Conservation (phyloP, 2,113 vertebrate genomes). For the Rhinoderma darwinii region DNA sequence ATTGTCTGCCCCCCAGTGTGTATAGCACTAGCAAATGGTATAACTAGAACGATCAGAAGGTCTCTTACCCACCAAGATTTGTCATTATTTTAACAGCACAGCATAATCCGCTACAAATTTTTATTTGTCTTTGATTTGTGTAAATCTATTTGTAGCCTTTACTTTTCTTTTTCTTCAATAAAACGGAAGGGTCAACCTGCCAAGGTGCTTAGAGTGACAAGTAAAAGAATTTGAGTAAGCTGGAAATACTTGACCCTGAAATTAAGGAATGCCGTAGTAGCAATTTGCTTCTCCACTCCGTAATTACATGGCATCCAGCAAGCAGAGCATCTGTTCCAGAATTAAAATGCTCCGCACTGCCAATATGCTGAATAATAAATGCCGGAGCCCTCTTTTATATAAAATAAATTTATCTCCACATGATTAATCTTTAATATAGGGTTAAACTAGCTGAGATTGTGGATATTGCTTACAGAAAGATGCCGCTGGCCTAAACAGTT, state of each 20-base stretch:
- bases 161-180: conserved; percentile 6
- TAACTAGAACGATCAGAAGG: background rate
- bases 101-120: background rate
- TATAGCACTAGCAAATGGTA: background rate
- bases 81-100: background rate
- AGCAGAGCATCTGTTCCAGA: conserved; percentile 63
- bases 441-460: conserved; percentile 17
- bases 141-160: background rate
- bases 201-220: conserved; percentile 31
- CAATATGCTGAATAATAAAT: conserved; percentile 59
- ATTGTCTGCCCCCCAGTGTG: background rate
- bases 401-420: conserved; percentile 37
- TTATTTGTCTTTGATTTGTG: conserved; percentile 35
- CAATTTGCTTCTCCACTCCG: conserved; percentile 61
- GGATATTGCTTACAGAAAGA: background rate
- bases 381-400: conserved; percentile 23
- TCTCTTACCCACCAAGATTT: background rate
- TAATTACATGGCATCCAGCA: conserved; percentile 60
- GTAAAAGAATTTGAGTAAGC: conserved; percentile 52
- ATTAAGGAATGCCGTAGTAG: conserved; percentile 47
- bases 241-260: conserved; percentile 62
- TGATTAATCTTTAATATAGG: conserved; percentile 40
- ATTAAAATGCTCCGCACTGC: conserved; percentile 60
- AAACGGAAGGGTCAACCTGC: conserved; percentile 21
- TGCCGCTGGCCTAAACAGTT: conserved; percentile 9